Base-by-base conservation (phyloP, 2,797 vertebrate species). In the Eupleurogrammus muticus region DNA sequence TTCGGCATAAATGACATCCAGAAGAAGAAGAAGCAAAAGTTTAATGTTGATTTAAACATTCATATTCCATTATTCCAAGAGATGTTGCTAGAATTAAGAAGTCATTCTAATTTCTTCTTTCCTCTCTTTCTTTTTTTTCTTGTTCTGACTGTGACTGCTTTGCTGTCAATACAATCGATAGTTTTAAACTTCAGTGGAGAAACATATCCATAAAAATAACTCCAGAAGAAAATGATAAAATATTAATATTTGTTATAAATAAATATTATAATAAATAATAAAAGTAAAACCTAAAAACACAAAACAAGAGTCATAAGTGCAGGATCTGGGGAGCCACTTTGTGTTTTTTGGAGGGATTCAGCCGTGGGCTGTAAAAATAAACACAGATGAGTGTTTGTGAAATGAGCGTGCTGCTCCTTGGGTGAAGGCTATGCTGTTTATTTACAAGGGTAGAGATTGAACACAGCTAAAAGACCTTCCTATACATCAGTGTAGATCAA, bases 391-490 rank as follows among this genome's bases (percentile, higher is more conserved):
- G 23, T 60, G 49, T 20, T 13, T 40, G 35, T 40, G 57, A 72
- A 55, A 47, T 13, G 62, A 59, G 47, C 4, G 9, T 9, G 60
- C 36, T 23, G 55, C 54, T 40, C 48, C 63, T n/a, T 0, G 11
- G 66, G 66, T 70, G 48, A 75, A 75, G 34, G 70, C 55, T 69
- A 50, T 73, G 64, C 62, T 42, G 50, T 75, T 80, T 64, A 71
- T 79, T 80, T 77, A 81, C 69, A 57, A 23, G 28, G 35, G 32
- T 38, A 38, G 47, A 57, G 73, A 72, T 49, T 40, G 23, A 64
- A 66, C 61, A 52, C 48, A 69, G 50, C 34, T 23, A 17, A 55
- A 67, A 71, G 17, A 36, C 67, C 46, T 10, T 23, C 17, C 54
- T 17, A 66, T 83, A 69, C 74, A 69, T 84, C 78, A 72, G 36